A percentile compares a stretch with the other conserved stretches of the same genome.
These are phyloP conservation scores for Spodoptera littoralis DNA, from an alignment of 2,888 invertebrate species.

Conservation along the genomic window DNA sequence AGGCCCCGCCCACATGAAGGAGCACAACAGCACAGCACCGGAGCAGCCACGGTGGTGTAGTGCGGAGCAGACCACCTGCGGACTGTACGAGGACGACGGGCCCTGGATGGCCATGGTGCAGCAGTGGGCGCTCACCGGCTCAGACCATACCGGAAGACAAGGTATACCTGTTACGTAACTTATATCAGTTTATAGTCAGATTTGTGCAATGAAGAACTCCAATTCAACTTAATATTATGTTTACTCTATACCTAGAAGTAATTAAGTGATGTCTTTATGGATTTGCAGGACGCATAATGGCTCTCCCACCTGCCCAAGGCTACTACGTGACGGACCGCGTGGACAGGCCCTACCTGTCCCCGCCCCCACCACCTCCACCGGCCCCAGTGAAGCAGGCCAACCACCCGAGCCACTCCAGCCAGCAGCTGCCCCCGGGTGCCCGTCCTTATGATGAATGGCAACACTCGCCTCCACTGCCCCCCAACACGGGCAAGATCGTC, in stretches of 20 bases:
- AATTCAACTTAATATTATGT: no score
- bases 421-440: constrained; percentile 48
- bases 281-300: constrained; percentile 80
- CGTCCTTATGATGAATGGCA: constrained; percentile 81
- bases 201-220: no score
- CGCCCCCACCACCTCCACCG: constrained; percentile 61
- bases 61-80: constrained; percentile 46
- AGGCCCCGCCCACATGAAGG: constrained; percentile 47
- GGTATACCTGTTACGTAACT: constrained; percentile 59
- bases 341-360: constrained; percentile 63
- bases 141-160: constrained; percentile 71
- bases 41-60: constrained; percentile 40
- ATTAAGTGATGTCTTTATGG: background rate
- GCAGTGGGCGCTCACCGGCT: constrained; percentile 89
- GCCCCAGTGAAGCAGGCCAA: constrained; percentile 22
- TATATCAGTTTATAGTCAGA: no score
- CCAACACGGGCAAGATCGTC: constrained; percentile 79
- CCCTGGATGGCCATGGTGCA: constrained; percentile 90
- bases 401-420: constrained; percentile 27
- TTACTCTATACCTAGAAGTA: background rate
- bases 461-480: constrained; percentile 70
- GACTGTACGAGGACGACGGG: constrained; percentile 64
- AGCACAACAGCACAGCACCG: constrained; percentile 53
- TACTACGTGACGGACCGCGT: constrained; percentile 84
- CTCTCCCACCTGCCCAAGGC: constrained; percentile 77